These are phyloP conservation scores for Psilopsiagon aurifrons DNA, from an alignment of 2,113 vertebrate genomes.

Conservation along the genomic window DNA sequence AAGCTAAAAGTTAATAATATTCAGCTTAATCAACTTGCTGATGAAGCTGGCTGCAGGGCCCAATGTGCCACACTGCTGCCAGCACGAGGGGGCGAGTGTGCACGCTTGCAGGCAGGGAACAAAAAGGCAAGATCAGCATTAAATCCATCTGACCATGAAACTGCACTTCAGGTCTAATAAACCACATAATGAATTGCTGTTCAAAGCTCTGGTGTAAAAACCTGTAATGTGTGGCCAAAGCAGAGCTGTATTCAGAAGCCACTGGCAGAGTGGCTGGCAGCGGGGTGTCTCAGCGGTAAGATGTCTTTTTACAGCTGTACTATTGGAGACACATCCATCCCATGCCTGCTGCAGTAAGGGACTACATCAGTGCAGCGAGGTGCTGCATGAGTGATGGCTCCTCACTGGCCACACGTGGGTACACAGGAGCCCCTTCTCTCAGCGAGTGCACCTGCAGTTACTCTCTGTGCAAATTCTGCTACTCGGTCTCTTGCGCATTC, in stretches of 20 bases:
- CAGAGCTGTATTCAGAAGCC: background rate
- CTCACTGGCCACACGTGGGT: fast-evolving
- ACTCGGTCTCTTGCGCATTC: background rate
- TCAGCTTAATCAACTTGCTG: background rate
- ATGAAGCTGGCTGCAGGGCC: background rate
- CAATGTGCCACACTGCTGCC: background rate
- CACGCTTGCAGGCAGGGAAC: background rate
- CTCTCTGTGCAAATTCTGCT: background rate
- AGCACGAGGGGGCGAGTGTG: background rate
- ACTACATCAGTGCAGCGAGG: background rate
- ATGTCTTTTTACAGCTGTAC: background rate
- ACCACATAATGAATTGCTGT: background rate
- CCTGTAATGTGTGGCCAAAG: background rate
- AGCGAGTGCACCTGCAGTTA: background rate
- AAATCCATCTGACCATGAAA: background rate
- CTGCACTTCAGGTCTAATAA: background rate
- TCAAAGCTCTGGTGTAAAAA: background rate
- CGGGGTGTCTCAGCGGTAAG: fast-evolving
- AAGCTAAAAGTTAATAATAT: background rate
- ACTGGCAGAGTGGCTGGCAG: background rate
- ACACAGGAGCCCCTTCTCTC: background rate
- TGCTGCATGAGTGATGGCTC: background rate
- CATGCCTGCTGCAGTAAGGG: background rate
- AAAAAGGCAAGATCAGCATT: background rate
- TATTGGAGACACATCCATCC: background rate